Evolutionary conservation across 2,113 vertebrate genomes (phyloP), one percentile per base, ranked within the genome.

Genomic region (Edolisoma coerulescens): DNA sequence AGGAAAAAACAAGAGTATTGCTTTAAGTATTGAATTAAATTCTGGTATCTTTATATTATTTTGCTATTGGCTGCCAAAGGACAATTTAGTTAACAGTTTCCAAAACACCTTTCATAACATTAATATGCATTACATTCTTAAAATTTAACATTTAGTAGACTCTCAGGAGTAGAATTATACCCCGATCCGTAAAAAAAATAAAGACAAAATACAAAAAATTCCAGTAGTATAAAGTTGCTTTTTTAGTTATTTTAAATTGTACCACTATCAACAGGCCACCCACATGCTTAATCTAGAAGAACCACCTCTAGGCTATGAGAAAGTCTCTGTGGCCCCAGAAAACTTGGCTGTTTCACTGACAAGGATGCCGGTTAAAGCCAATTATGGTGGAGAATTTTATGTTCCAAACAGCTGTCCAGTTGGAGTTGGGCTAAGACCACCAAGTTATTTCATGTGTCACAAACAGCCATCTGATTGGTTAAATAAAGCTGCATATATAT

Each of bases 261-360:
- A 49, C 32, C 39, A 20, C 33, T 95, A 56, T 95, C 91, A 87
- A 54, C 54, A 83, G 95, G 91, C 96, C 96, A 97, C 96, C 94
- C 96, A 97, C 94, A 80, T 23, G 42, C 50, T 79, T 73, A 87
- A 65, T 85, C 81, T 83, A 79, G 89, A 88, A 87, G 75, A 95
- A 94, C 50, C 78, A 91, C 89, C 96, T 96, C 82, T 93, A 96
- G 94, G 96, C 94, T 88, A 96, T 88, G 50, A 65, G 90, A 84
- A 91, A 95, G 79, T 26, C 87, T 96, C 90, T 69, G 70, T 87
- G 67, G 59, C 70, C 54, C 70, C 80, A 89, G 91, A 93, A 91
- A 94, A 81, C 65, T 18, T 76, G 42, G 75, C 54, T 96, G 19
- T 87, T 96, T 91, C 92, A 84, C 85, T 57, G 79, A 93, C 71